Conservation (phyloP, 2,888 invertebrate genomes). For the Harpalus rufipes region DNA sequence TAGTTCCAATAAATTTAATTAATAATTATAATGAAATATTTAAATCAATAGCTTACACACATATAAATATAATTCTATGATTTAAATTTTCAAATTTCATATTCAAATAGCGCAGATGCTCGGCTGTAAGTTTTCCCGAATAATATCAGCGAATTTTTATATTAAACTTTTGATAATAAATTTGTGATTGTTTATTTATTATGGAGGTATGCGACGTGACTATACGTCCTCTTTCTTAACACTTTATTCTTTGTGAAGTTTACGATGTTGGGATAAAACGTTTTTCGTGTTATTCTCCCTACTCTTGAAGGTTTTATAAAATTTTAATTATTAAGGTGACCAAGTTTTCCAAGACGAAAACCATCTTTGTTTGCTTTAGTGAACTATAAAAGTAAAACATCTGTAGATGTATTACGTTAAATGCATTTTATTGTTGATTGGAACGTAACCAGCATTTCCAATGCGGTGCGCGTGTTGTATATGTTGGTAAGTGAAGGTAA, state of each 20-base stretch:
- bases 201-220: constrained; percentile 18
- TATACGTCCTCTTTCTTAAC: constrained; percentile 8
- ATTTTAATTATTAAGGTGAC: constrained; percentile 43
- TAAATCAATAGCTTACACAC: background rate
- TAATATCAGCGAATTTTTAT: background rate
- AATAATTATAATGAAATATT: constrained; percentile 4
- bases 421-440: background rate
- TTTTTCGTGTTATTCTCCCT: constrained; percentile 50
- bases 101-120: background rate
- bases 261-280: constrained; percentile 40
- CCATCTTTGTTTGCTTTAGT: background rate
- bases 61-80: background rate
- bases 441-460: background rate
- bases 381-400: background rate
- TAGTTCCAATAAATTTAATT: background rate
- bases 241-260: constrained; percentile 24
- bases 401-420: background rate
- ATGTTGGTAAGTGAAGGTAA: background rate
- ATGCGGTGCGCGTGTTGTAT: background rate
- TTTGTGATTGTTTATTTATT: constrained; percentile 22
- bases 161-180: background rate
- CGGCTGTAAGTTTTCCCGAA: background rate
- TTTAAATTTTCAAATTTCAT: background rate
- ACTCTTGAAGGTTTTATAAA: constrained; percentile 32
- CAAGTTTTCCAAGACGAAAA: background rate